Evolutionary conservation across 2,888 invertebrate genomes (phyloP), one percentile per base, ranked within the genome.

Genomic region (Incurvaria masculella): DNA sequence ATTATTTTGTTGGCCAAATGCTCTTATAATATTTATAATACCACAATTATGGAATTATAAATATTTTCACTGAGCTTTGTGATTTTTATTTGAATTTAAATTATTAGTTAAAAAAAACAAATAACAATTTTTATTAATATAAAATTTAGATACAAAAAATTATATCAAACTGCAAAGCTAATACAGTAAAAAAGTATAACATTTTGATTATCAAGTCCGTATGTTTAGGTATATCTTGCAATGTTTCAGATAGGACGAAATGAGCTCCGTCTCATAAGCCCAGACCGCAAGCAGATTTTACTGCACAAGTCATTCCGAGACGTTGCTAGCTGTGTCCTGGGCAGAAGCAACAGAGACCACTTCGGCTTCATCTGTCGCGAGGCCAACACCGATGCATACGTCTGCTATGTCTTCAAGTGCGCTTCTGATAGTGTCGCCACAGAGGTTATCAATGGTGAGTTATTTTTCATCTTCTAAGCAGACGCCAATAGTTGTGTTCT

Each of bases 361-460:
- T 96, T 97, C 65, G 96, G 96, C 1, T 95, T 97, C 61, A 93
- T 97, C 43, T 94, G 94, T 57, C 82, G 89, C n/a, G 96, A 96
- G 65, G 79, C 74, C 27, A 72, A 72, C 42, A 72, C 72, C 43
- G 76, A 78, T 6, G 60, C 65, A 0, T 94, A 88, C 60, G 88
- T 94, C 14, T 94, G 94, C 48, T 96, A 93, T 59, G 88, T 78
- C 3, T 78, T 78, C 52, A 90, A 91, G 60, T 96, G 96, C 61
- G 92, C 96, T 64, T 91, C 92, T 4, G 87, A 87, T 52, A 85
- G 88, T 1, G 86, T 94, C 0, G 89, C 92, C 3, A 83, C 83
- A 46, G 93, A 94, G 65, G 86, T 94, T 46, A 88, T 92, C 33
- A 84, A 83, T 56, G 88, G 85, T 84, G 59, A 65, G 66, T 53